These are phyloP conservation scores for Holocentrus rufus DNA, from an alignment of 2,797 vertebrate genomes.

Conservation along the genomic window DNA sequence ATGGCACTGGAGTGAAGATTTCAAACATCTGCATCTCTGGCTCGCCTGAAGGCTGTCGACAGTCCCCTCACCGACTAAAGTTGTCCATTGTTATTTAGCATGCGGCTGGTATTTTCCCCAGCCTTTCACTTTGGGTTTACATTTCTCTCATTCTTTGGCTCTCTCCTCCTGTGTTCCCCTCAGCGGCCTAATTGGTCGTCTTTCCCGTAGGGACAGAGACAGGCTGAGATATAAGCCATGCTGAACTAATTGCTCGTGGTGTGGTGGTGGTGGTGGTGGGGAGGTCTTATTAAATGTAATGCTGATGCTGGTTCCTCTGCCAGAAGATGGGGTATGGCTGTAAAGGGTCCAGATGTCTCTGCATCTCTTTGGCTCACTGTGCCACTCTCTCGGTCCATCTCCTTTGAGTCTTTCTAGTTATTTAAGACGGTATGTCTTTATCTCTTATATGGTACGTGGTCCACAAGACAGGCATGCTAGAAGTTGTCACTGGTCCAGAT, in stretches of 20 bases:
- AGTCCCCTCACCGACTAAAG: conserved; percentile 57
- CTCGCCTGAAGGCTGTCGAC: conserved; percentile 56
- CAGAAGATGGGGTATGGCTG: conserved; percentile 27
- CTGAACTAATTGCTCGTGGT: conserved; percentile 71
- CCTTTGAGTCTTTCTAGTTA: conserved; percentile 10
- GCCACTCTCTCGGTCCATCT: conserved; percentile 11
- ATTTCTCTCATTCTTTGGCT: conserved; percentile 80
- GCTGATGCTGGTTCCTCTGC: conserved; percentile 51
- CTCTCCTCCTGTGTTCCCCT: conserved; percentile 53
- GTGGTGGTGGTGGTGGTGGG: conserved; percentile 41
- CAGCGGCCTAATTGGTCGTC: conserved; percentile 63
- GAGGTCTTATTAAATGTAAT: conserved; percentile 68
- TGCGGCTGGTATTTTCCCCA: conserved; percentile 60
- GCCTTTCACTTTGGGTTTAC: conserved; percentile 74
- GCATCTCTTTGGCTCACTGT: conserved; percentile 12
- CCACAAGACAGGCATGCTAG: conserved; percentile 13
- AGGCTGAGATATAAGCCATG: conserved; percentile 66
- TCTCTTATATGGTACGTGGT: conserved; percentile 2
- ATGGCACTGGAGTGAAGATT: conserved; percentile 51
- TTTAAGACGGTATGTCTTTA: conserved; percentile 1
- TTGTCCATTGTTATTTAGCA: conserved; percentile 60
- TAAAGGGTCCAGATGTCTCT: conserved; percentile 56
- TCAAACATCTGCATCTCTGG: conserved; percentile 67
- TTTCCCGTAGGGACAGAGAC: conserved; percentile 68
- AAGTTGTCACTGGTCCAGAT: conserved; percentile 31